Evolutionary conservation across 2,113 vertebrate species (phyloP).

Genomic region (Alligator sinensis): DNA sequence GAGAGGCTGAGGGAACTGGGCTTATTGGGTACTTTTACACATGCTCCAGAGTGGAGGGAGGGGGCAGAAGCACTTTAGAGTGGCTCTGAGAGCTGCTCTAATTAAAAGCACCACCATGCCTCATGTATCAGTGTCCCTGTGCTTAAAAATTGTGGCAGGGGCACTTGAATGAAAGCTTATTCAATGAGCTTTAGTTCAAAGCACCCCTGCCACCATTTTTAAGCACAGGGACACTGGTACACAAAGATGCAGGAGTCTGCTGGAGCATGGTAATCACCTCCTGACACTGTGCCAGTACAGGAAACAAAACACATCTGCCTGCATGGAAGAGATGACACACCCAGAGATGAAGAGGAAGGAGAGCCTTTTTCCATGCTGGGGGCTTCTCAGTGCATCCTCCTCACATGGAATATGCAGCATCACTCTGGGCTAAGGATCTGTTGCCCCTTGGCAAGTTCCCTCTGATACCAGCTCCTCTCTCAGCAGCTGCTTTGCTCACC

Average conservation of each 20-base stretch:
- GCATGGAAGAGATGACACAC: not conserved
- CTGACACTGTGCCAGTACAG: not conserved
- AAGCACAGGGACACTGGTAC: not conserved
- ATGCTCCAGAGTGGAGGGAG: not conserved
- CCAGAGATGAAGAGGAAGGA: not conserved
- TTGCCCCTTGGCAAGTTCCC: not conserved
- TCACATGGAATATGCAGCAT: not conserved
- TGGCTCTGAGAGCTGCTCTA: too few relatives aligned
- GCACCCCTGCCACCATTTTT: not conserved
- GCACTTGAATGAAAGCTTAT: too few relatives aligned
- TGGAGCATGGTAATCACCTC: slow-evolving; percentile 67
- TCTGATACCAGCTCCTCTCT: not conserved
- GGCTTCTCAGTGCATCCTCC: not conserved
- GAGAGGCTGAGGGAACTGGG: not conserved
- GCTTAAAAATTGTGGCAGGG: too few relatives aligned
- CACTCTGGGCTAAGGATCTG: too few relatives aligned
- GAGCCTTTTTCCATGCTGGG: accelerated
- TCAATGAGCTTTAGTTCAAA: too few relatives aligned
- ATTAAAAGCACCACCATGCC: too few relatives aligned
- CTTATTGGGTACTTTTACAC: not conserved
- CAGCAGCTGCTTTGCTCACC: not conserved
- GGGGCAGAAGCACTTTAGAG: not conserved
- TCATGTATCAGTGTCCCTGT: too few relatives aligned
- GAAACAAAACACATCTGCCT: not conserved
- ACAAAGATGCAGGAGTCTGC: slow-evolving; percentile 16